phyloP scores from a whole-genome alignment of 2,113 vertebrate species.

The Sturnus vulgaris region DNA sequence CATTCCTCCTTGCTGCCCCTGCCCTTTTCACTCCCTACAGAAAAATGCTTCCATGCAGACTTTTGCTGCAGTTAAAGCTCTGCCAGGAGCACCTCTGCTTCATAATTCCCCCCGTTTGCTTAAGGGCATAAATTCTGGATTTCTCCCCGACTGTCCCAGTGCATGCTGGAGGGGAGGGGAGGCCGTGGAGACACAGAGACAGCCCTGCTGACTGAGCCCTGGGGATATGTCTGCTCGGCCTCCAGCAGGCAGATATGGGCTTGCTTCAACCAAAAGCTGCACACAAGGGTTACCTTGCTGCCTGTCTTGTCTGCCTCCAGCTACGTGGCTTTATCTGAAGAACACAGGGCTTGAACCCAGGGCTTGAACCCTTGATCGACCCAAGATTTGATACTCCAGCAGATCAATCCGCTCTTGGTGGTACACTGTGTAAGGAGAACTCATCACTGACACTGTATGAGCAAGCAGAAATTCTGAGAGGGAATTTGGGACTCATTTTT shows the following conservation, averaged over 20 bases:
- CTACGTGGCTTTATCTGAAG: background rate
- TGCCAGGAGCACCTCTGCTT: background rate
- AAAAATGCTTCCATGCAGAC: background rate
- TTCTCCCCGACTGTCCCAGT: background rate
- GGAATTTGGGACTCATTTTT: background rate
- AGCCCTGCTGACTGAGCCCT: background rate
- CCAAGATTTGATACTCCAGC: background rate
- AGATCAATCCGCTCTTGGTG: background rate
- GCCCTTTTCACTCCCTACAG: background rate
- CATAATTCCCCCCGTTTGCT: background rate
- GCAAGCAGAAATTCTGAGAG: background rate
- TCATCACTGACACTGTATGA: background rate
- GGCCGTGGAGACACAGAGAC: background rate
- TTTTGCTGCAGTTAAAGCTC: background rate
- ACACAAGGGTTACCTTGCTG: background rate
- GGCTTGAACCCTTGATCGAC: background rate
- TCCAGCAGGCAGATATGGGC: background rate
- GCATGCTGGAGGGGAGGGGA: background rate
- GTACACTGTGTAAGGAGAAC: background rate
- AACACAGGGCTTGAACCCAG: background rate
- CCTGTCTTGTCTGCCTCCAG: background rate
- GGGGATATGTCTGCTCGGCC: background rate
- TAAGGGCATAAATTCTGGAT: background rate
- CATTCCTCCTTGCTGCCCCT: background rate
- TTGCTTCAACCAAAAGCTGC: background rate